A percentile compares a stretch with the other conserved stretches of the same genome.
These are phyloP conservation scores for Meghimatium bilineatum DNA, from an alignment of 2,888 invertebrate species.

Conservation along the genomic window DNA sequence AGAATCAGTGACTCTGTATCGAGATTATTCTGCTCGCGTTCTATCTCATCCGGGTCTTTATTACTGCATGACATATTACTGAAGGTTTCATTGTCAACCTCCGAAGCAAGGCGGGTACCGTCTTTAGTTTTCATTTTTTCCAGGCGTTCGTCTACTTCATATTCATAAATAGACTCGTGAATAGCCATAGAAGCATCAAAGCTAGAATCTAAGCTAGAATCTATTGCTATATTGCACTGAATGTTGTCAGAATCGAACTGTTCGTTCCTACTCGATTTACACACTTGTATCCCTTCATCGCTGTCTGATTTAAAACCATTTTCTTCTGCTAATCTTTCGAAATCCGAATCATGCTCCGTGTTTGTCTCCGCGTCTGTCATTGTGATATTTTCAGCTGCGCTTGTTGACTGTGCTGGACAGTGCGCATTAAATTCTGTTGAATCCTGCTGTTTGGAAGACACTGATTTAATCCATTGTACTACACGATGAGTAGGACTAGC, in stretches of 20 bases:
- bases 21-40: conserved; percentile 41
- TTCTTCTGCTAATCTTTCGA: conserved; percentile 55
- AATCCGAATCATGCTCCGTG: conserved; percentile 60
- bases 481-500: conserved; percentile 69
- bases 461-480: conserved; percentile 75
- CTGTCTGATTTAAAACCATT: conserved; percentile 40
- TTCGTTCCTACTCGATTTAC: not conserved
- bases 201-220: conserved; percentile 59
- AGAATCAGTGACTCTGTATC: conserved; percentile 48
- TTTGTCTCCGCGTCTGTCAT: conserved; percentile 59
- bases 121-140: conserved; percentile 61
- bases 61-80: conserved; percentile 69
- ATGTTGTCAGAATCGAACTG: conserved; percentile 5
- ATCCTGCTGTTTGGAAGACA: conserved; percentile 60
- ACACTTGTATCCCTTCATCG: conserved; percentile 2
- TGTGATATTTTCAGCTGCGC: conserved; percentile 27
- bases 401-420: not conserved
- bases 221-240: conserved; percentile 45
- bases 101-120: conserved; percentile 53
- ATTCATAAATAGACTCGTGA: conserved; percentile 73
- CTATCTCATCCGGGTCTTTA: conserved; percentile 64
- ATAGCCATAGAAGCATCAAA: conserved; percentile 66
- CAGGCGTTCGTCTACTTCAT: conserved; percentile 73
- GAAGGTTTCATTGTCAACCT: conserved; percentile 71
- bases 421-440: conserved; percentile 38